Percentiles rank a stretch among this genome's conserved stretches.
These are phyloP conservation scores for Cecropterus lyciades DNA, from an alignment of 1,140 invertebrate genomes.

Conservation along the genomic window DNA sequence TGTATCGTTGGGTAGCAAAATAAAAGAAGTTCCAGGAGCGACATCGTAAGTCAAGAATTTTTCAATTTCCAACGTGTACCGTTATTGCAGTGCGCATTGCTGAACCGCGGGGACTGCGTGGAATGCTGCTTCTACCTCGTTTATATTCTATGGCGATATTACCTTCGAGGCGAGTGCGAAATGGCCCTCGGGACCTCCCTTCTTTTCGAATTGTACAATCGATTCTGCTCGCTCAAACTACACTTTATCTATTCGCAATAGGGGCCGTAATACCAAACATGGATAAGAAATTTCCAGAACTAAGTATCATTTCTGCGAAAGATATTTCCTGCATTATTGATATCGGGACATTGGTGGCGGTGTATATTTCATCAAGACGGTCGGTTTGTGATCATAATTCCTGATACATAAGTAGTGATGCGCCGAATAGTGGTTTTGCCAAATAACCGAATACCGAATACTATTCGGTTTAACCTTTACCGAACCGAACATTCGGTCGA, in stretches of 20 bases:
- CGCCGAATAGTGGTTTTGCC: no score
- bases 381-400: no score
- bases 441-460: no score
- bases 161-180: slow-evolving; percentile 34
- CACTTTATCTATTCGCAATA: slow-evolving; percentile 13
- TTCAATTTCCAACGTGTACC: slow-evolving; percentile 30
- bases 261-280: neutral
- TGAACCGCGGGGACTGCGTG: slow-evolving; percentile 8
- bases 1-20: neutral
- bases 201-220: slow-evolving; percentile 38
- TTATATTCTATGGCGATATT: slow-evolving; percentile 18
- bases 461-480: no score
- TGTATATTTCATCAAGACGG: slow-evolving; percentile 31
- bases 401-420: no score
- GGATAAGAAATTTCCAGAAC: slow-evolving; percentile 19
- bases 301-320: slow-evolving; percentile 38
- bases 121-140: slow-evolving; percentile 22
- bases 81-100: slow-evolving; percentile 25
- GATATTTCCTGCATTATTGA: slow-evolving; percentile 40
- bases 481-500: no score
- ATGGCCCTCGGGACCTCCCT: slow-evolving; percentile 34
- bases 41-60: slow-evolving; percentile 20
- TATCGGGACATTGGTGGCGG: slow-evolving; percentile 36
- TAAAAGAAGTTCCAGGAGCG: slow-evolving; percentile 11
- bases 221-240: slow-evolving; percentile 2